These are phyloP conservation scores for Zapus hudsonius DNA, from an alignment of 2,113 vertebrate genomes.

Conservation along the genomic window DNA sequence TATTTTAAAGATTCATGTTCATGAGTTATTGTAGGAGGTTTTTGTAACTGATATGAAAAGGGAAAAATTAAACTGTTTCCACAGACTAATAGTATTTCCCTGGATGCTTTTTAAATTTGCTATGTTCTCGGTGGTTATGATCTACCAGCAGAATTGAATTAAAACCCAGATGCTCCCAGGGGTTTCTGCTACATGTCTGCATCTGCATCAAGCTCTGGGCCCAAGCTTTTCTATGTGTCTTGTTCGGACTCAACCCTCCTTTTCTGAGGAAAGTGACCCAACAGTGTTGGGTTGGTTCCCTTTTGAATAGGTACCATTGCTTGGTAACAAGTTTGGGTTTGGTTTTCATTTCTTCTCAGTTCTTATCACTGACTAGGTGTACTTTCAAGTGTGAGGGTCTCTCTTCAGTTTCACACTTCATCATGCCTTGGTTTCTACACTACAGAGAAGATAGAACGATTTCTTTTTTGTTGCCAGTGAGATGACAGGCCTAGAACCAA, in stretches of 20 bases:
- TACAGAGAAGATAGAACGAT: neutral
- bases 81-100: neutral
- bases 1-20: neutral
- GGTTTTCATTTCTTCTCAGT: neutral
- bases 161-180: neutral
- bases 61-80: slow-evolving; percentile 27
- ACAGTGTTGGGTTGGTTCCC: neutral
- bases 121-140: neutral
- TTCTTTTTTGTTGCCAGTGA: neutral
- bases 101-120: neutral
- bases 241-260: neutral
- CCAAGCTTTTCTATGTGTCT: neutral
- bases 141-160: neutral
- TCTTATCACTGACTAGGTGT: neutral
- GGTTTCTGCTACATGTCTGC: neutral
- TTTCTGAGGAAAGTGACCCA: neutral
- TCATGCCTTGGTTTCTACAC: neutral
- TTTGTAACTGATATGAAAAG: neutral
- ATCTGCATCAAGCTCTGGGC: neutral
- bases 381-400: neutral
- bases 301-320: neutral
- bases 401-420: neutral
- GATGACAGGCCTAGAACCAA: neutral
- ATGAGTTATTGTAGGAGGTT: slow-evolving; percentile 1
- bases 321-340: neutral